phyloP scores from a whole-genome alignment of 2,113 vertebrate species.

The Pyrgilauda ruficollis region DNA sequence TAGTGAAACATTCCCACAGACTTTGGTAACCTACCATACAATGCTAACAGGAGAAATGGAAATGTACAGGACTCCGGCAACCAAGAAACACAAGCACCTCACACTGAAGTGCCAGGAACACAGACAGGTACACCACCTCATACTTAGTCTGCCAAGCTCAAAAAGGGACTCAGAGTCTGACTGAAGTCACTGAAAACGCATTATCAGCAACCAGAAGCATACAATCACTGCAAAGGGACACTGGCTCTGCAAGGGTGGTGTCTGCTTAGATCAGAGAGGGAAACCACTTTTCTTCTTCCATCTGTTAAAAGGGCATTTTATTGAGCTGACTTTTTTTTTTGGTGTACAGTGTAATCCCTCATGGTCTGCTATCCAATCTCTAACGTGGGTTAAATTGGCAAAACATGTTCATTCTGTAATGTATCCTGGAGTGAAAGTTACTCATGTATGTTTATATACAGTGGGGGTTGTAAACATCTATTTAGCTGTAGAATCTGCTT shows the following conservation, averaged over 20 bases:
- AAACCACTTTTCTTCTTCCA: background rate
- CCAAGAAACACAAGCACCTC: background rate
- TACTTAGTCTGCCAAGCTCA: background rate
- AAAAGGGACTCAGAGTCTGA: background rate
- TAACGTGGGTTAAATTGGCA: background rate
- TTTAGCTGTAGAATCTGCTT: background rate
- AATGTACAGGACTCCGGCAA: background rate
- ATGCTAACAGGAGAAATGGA: background rate
- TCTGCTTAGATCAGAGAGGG: background rate
- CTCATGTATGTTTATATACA: background rate
- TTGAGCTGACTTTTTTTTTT: background rate
- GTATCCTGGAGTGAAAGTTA: background rate
- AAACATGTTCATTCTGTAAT: background rate
- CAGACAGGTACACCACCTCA: background rate
- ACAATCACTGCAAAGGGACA: background rate
- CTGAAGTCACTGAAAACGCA: background rate
- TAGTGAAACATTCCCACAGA: background rate
- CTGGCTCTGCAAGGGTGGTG: background rate
- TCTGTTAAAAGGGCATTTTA: background rate
- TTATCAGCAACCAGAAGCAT: background rate
- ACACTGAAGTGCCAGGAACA: background rate
- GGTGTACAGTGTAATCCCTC: background rate
- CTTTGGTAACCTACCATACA: background rate
- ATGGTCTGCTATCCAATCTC: background rate
- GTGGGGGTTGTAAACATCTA: background rate